A percentile compares a stretch with the other conserved stretches of the same genome.
Evolutionary conservation across 2,113 vertebrate genomes (phyloP).

Genomic region (Rhinogobius similis): DNA sequence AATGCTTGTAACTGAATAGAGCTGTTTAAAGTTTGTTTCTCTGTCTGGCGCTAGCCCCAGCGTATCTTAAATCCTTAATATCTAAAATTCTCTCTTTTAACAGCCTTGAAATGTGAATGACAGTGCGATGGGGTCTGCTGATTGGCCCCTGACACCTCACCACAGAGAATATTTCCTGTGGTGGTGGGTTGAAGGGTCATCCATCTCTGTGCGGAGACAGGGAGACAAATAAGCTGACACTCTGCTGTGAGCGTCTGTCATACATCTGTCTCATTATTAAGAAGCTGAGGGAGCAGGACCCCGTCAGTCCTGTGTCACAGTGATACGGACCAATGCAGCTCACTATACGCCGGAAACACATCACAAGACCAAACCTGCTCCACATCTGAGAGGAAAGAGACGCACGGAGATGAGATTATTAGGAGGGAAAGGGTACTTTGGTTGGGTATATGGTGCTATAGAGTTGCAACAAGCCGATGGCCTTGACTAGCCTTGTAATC

Average conservation of each 20-base stretch:
- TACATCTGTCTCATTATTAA: constrained; percentile 73
- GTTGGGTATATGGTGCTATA: too few relatives aligned
- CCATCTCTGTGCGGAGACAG: constrained; percentile 73
- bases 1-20: too few relatives aligned
- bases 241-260: constrained; percentile 74
- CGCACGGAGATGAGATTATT: neutral
- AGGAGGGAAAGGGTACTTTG: neutral
- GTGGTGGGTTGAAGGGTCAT: constrained; percentile 64
- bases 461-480: too few relatives aligned
- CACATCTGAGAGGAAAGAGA: neutral
- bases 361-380: neutral
- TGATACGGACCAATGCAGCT: neutral
- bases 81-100: constrained; percentile 31
- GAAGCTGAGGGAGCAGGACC: constrained; percentile 44
- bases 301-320: constrained; percentile 56
- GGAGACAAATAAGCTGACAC: constrained; percentile 76
- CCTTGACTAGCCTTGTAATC: too few relatives aligned
- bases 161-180: constrained; percentile 55
- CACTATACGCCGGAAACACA: constrained; percentile 30
- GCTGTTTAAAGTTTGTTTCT: neutral
- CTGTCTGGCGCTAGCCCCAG: constrained; percentile 11
- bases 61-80: constrained; percentile 9
- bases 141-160: constrained; percentile 43
- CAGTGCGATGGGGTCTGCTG: constrained; percentile 29
- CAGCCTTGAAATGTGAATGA: constrained; percentile 39